phyloP scores from a whole-genome alignment of 2,888 invertebrate genomes.

The Aphelenchoides bicaudatus region DNA sequence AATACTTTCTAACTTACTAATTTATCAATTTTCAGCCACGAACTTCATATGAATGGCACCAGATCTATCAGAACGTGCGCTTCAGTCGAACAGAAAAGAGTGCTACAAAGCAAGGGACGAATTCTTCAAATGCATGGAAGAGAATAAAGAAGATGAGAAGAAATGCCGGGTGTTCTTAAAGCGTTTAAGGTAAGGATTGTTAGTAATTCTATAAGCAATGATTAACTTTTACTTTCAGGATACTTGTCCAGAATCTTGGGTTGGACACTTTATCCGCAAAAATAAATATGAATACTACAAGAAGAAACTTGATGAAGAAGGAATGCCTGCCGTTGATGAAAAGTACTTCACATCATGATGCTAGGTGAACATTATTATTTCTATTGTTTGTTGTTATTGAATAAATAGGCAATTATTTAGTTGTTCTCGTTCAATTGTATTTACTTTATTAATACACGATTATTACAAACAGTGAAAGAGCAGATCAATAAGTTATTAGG shows the following conservation, averaged over 20 bases:
- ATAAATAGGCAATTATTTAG: neutral
- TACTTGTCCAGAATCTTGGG: slow-evolving; percentile 31
- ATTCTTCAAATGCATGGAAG: slow-evolving; percentile 27
- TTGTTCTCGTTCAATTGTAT: neutral
- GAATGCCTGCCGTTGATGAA: slow-evolving; percentile 45
- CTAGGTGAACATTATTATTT: too few relatives aligned
- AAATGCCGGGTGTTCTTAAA: slow-evolving; percentile 25
- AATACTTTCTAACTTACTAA: neutral
- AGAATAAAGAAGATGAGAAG: slow-evolving; percentile 17
- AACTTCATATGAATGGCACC: slow-evolving; percentile 19
- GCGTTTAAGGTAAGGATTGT: too few relatives aligned
- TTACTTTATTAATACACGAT: slow-evolving; percentile 1
- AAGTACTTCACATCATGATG: neutral
- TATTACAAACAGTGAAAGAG: neutral
- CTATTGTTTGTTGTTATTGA: too few relatives aligned
- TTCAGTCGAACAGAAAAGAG: slow-evolving; percentile 28
- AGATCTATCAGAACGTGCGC: slow-evolving; percentile 14
- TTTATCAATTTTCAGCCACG: too few relatives aligned
- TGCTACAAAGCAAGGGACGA: slow-evolving; percentile 31
- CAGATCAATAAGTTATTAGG: too few relatives aligned
- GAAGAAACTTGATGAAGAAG: slow-evolving; percentile 41
- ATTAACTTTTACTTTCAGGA: too few relatives aligned
- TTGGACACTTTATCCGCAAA: slow-evolving; percentile 51
- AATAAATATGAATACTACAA: slow-evolving; percentile 54
- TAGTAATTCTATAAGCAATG: too few relatives aligned